phyloP scores from a whole-genome alignment of 1,140 invertebrate genomes.

The Hypothenemus hampei region DNA sequence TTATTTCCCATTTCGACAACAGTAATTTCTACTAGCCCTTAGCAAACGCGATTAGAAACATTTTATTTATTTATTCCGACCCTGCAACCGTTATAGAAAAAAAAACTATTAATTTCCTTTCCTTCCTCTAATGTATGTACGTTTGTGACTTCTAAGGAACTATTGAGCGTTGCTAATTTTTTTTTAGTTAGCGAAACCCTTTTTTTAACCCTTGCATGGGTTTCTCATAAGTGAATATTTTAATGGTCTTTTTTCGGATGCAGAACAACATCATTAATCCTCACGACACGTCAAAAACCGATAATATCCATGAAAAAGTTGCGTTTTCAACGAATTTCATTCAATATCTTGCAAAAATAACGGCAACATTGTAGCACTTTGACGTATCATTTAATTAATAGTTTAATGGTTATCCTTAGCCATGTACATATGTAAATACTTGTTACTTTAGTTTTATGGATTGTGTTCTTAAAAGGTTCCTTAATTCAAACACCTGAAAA shows the following conservation, averaged over 20 bases:
- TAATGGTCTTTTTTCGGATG: slow-evolving; percentile 6
- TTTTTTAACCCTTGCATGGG: neutral
- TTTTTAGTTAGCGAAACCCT: slow-evolving; percentile 1
- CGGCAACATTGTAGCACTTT: no score
- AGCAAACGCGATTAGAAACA: no score
- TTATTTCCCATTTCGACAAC: no score
- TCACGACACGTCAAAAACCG: neutral
- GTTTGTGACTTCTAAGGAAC: slow-evolving; percentile 5
- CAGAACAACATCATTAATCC: slow-evolving; percentile 3
- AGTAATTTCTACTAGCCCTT: no score
- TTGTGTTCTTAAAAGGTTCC: no score
- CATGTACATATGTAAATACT: no score
- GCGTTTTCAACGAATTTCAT: neutral
- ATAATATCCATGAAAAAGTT: neutral
- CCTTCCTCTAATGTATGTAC: neutral
- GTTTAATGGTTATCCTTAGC: no score
- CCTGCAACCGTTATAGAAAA: neutral
- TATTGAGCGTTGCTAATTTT: slow-evolving; percentile 10
- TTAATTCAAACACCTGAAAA: no score
- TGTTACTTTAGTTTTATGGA: no score
- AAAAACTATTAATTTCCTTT: slow-evolving; percentile 8
- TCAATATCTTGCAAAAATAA: no score
- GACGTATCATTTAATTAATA: no score
- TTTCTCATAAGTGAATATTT: slow-evolving; percentile 9
- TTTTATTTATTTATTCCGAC: no score